These are phyloP conservation scores for Microcebus ravelobensis DNA, from an alignment of 2,113 vertebrate species.

Conservation along the genomic window DNA sequence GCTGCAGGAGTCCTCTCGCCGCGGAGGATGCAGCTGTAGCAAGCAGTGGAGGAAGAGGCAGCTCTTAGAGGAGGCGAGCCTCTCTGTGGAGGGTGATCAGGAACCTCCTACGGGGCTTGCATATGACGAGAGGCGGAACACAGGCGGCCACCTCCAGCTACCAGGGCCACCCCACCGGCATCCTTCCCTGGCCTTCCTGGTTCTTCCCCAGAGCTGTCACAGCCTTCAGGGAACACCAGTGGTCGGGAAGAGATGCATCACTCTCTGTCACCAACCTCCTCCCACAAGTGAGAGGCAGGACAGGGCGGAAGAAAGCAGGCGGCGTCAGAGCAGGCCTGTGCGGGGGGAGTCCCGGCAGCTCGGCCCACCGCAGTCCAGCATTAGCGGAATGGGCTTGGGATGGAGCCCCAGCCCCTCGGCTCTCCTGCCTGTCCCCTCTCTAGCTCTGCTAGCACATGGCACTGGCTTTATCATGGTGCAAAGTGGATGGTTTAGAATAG, in stretches of 20 bases:
- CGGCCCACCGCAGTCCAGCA: not conserved
- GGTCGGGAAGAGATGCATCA: not conserved
- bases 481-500: conserved; percentile 52
- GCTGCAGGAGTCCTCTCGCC: not conserved
- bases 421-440: not conserved
- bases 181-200: not conserved
- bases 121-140: not conserved
- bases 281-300: too few relatives aligned
- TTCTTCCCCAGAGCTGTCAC: not conserved
- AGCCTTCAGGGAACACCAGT: not conserved
- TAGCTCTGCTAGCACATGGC: not conserved
- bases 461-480: not conserved
- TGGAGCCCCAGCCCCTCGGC: not conserved
- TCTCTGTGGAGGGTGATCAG: not conserved
- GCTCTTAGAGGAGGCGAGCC: not conserved
- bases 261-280: not conserved
- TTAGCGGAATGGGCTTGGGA: rapidly evolving
- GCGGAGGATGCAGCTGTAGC: not conserved
- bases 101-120: not conserved
- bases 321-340: not conserved
- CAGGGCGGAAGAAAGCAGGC: not conserved
- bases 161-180: not conserved
- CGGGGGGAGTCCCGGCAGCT: not conserved
- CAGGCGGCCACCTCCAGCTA: not conserved
- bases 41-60: not conserved